Base-by-base conservation (phyloP, 1,140 invertebrate genomes). In the Anagrus nilaparvatae region DNA sequence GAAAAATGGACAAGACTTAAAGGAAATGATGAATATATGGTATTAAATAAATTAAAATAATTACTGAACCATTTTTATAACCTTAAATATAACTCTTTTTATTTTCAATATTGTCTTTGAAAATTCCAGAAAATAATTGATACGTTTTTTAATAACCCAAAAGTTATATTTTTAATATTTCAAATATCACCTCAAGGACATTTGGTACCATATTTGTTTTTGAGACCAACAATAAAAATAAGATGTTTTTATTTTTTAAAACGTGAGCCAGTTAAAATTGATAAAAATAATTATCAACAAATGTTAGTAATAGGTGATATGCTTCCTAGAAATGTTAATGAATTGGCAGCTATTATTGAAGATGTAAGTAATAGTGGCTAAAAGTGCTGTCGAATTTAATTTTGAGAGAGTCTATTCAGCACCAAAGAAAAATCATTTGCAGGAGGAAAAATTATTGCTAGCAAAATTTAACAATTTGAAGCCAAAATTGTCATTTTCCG, bases 1-100 rank as follows among this genome's bases (percentile, higher is more conserved):
- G 84, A 89, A 37, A 82, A 78, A 69, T 88, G 83, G 80, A 59
- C 64, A 29, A 84, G 82, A 64, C 78, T 88, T 76, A 75, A 84
- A 52, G 66, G 65, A 42, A 69, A 70, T 17, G 78, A 81, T 25
- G 81, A 84, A 39, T 74, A 70, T 27, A 77, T 73, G 58, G 74
- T 73, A 60, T 28, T 42, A 16, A 24, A 19, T 14, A 24, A 5
- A n/a, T 3, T 9, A 31, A 24, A 30, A 20, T 28, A 25, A 25
- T 32, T 7, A 12, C 23, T 33, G 28, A 25, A 5, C 21, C n/a
- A 4, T 38, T 31, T 16, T 19, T 5, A 24, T 31, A 36, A 37
- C 16, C 23, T 19, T 33, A 21, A 21, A 5, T 29, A 37, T 40
- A n/a, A 14, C 37, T 43, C 28, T 35, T 13, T 19, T 30, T 36